phyloP scores from a whole-genome alignment of 2,113 vertebrate species.

The Phaetusa simplex region DNA sequence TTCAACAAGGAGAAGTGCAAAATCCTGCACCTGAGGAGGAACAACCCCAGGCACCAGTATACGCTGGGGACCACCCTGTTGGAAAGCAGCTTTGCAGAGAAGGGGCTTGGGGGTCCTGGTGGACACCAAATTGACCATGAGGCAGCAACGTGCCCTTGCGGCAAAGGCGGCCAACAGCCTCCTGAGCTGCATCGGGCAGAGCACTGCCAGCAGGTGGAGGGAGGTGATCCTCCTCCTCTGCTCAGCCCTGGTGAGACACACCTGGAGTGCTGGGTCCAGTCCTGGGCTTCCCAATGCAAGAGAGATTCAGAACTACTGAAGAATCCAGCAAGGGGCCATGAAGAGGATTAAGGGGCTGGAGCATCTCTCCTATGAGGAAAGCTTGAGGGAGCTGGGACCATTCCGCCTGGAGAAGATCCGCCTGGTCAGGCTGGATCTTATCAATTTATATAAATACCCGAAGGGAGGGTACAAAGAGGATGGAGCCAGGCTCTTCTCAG shows the following conservation, averaged over 20 bases:
- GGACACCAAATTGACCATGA: neutral
- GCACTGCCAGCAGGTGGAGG: rapidly evolving
- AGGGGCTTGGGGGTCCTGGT: neutral
- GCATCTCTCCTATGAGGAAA: neutral
- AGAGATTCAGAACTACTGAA: neutral
- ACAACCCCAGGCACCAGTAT: neutral
- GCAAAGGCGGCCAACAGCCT: neutral
- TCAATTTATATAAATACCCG: neutral
- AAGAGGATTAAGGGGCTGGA: neutral
- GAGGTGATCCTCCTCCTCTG: neutral
- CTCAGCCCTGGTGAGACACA: neutral
- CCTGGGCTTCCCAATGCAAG: neutral
- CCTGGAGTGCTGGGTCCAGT: neutral
- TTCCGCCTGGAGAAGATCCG: neutral
- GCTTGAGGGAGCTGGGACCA: neutral
- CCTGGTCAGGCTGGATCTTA: neutral
- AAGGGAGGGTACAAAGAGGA: neutral
- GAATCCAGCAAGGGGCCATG: neutral
- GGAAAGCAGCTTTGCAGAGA: neutral
- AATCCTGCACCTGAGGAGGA: neutral
- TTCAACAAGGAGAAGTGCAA: neutral
- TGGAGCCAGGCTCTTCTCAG: neutral
- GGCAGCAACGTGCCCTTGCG: neutral
- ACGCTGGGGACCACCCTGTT: neutral
- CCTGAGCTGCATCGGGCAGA: neutral